Base-by-base conservation (phyloP, 1,140 invertebrate genomes). In the Pectinophora gossypiella region DNA sequence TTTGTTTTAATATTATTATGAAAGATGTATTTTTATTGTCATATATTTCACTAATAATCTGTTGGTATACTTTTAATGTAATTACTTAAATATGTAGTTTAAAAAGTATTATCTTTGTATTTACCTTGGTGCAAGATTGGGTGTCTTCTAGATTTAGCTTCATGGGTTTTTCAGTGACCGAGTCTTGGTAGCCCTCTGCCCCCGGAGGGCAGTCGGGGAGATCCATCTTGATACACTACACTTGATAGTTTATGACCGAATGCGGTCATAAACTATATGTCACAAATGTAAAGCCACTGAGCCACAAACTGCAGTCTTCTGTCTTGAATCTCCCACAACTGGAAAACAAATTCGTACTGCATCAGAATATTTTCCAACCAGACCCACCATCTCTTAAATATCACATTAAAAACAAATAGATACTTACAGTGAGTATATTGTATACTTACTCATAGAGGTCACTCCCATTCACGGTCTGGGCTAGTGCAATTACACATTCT, bases 181-280 rank as follows among this genome's bases (percentile, higher is more conserved):
- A 59, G 56, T 44, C 81, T 64, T 85, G 35, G 59, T 87, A 87
- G 19, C 84, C 84, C 61, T 87, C 84, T 40, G 84, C 68, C 38
- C 84, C 84, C 0, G 84, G 84, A 19, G 84, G 84, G 49, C 84
- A 83, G 58, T 87, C 84, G 0, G 84, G 84, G 3, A 85, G 70
- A 4, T 87, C 84, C 84, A 87, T 87, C 61, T 76, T 80, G 62
- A 72, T 23, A 46, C 84, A 83, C 81, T 81, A 78, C 81, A 85
- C 81, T 81, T 70, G 54, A 54, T 63, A 71, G 79, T 82, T 77
- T 82, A 80, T 78, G 74, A 75, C 61, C 74, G 65, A 38, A 68
- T 65, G 55, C 55, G 60, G 64, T 74, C 79, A 86, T 85, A 85
- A 83, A 83, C 77, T 72, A 16, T 51, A 12, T 64, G 15, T 47